These are phyloP conservation scores for Haliclona indistincta DNA, from an alignment of 37 sponge, comb jelly and placozoan genomes.

Conservation along the genomic window DNA sequence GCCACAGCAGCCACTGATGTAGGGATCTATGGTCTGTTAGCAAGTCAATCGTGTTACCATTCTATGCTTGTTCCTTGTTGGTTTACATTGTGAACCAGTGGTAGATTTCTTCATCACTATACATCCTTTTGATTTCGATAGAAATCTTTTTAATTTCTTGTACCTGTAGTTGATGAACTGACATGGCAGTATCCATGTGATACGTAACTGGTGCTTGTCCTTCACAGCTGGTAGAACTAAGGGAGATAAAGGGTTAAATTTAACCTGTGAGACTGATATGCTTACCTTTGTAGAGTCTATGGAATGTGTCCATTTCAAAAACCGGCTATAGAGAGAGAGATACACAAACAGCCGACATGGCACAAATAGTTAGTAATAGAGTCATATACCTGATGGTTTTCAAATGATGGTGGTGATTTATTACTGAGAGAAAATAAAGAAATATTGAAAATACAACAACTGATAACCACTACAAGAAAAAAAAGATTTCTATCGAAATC, in stretches of 20 bases:
- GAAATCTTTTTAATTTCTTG: too few relatives aligned
- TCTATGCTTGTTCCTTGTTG: too few relatives aligned
- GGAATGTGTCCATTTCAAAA: constrained; percentile 31
- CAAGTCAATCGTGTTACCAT: too few relatives aligned
- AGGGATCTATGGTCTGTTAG: too few relatives aligned
- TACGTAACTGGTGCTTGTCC: constrained; percentile 41
- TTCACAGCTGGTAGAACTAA: constrained; percentile 67
- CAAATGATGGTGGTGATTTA: constrained; percentile 11
- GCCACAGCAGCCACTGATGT: too few relatives aligned
- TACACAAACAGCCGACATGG: too few relatives aligned
- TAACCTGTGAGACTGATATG: neutral
- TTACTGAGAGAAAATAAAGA: constrained; percentile 21
- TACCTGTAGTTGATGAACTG: constrained; percentile 60
- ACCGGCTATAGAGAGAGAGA: too few relatives aligned
- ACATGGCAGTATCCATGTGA: constrained; percentile 66
- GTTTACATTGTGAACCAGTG: too few relatives aligned
- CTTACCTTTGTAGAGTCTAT: constrained; percentile 56
- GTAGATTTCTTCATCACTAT: too few relatives aligned
- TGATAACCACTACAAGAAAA: neutral
- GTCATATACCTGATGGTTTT: neutral
- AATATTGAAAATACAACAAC: neutral
- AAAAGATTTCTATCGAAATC: too few relatives aligned
- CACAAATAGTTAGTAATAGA: neutral
- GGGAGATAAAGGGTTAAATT: neutral
- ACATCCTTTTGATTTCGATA: too few relatives aligned